Evolutionary conservation across 1,140 invertebrate species (phyloP), one percentile per base, ranked within the genome.

Genomic region (Lethocerus indicus): DNA sequence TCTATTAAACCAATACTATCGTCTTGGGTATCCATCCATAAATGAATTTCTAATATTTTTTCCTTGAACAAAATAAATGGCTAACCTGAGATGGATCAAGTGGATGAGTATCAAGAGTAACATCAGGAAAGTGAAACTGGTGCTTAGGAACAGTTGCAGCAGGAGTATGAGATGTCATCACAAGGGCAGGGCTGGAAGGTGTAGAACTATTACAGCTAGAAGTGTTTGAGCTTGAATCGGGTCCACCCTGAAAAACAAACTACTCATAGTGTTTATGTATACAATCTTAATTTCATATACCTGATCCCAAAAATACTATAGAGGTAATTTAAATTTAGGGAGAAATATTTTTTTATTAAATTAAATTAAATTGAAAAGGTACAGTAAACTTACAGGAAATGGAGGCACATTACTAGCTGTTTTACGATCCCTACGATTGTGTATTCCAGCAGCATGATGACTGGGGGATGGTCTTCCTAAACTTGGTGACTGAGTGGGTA

Each of bases 191-290:
- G 68, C 88, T 93, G 57, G 88, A 93, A 54, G 90, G 90, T 50
- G 90, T 90, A 52, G 90, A 94, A 63, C 88, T 93, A 66, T 92
- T 95, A 70, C 89, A 94, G 62, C 88, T 94, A 37, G 91, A 94
- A 42, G 87, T 89, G 63, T 87, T 91, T 49, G 90, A 94, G 69
- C 87, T 90, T 49, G 87, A 92, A 66, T 89, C 86, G 35, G 74
- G 78, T 54, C 72, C 56, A 20, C 56, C 69, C 69, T 74, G 61
- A 51, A 61, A 64, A 60, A n/a, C n/a, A n/a, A n/a, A n/a, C n/a
- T n/a, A n/a, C n/a, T n/a, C n/a, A n/a, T n/a, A n/a, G n/a, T n/a
- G n/a, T n/a, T n/a, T n/a, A n/a, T n/a, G n/a, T n/a, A n/a, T n/a
- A n/a, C n/a, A n/a, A n/a, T n/a, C n/a, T n/a, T n/a, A n/a, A n/a